phyloP scores from a whole-genome alignment of 2,888 invertebrate species.

The Tenthredo scrophulariae region DNA sequence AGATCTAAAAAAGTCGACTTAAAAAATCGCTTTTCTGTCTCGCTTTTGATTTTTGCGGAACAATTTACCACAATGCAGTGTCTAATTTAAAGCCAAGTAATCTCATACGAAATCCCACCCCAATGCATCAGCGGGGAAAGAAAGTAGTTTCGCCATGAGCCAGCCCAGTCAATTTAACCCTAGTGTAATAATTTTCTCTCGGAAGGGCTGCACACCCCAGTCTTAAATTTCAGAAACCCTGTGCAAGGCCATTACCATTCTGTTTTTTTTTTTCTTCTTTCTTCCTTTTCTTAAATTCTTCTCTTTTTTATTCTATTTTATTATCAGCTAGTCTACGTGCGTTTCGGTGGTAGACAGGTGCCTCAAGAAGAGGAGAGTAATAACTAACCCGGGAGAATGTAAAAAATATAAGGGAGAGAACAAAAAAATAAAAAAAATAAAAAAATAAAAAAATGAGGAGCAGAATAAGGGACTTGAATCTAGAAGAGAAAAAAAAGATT shows the following conservation, averaged over 20 bases:
- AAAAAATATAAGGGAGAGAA: background rate
- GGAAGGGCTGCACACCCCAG: background rate
- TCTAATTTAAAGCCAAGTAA: slow-evolving; percentile 1
- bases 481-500: background rate
- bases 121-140: background rate
- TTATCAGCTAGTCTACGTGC: background rate
- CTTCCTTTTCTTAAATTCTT: background rate
- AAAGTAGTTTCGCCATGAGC: background rate
- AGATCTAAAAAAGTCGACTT: background rate
- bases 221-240: background rate
- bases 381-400: background rate
- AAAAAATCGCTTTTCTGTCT: background rate
- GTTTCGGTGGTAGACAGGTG: background rate
- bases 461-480: background rate
- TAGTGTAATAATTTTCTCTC: background rate
- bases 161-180: slow-evolving; percentile 31
- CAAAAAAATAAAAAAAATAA: background rate
- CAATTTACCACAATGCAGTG: background rate
- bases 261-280: background rate
- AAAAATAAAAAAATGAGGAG: background rate
- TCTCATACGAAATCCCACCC: background rate
- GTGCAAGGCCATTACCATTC: slow-evolving; percentile 26
- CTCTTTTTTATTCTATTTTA: background rate
- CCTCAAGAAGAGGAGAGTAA: background rate
- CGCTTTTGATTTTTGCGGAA: too few relatives aligned